These are phyloP conservation scores for Holacanthus passer DNA, from an alignment of 2,113 vertebrate genomes.

Conservation along the genomic window DNA sequence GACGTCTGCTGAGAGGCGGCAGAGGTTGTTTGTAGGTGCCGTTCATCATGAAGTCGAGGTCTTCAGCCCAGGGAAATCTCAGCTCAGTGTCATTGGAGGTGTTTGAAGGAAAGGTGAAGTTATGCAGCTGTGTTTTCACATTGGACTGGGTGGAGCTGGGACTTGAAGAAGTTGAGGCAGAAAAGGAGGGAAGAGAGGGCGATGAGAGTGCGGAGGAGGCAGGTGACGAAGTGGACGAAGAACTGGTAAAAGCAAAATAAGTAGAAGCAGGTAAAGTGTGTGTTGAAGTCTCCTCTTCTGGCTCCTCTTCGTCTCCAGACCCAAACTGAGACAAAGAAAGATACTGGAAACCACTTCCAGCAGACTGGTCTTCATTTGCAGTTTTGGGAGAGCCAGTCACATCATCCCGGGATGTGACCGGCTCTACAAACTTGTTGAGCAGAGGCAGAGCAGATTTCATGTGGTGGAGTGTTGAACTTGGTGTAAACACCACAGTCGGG, in stretches of 20 bases:
- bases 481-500: not conserved
- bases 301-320: not conserved
- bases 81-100: not conserved
- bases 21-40: not conserved
- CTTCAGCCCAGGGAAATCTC: not conserved
- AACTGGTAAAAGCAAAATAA: not conserved
- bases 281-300: conserved; percentile 13
- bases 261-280: not conserved
- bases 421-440: not conserved
- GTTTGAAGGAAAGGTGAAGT: not conserved
- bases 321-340: not conserved
- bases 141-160: not conserved
- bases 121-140: not conserved
- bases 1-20: conserved; percentile 30
- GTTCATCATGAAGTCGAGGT: not conserved
- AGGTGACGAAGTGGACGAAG: not conserved
- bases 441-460: not conserved
- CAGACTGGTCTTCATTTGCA: not conserved
- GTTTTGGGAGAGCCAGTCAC: not conserved
- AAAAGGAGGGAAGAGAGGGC: not conserved
- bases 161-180: not conserved
- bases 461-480: not conserved
- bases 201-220: not conserved
- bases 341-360: not conserved
- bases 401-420: not conserved